A percentile compares a stretch with the other conserved stretches of the same genome.
Evolutionary conservation across 2,797 vertebrate species (phyloP).

Genomic region (Acrossocheilus fasciatus): DNA sequence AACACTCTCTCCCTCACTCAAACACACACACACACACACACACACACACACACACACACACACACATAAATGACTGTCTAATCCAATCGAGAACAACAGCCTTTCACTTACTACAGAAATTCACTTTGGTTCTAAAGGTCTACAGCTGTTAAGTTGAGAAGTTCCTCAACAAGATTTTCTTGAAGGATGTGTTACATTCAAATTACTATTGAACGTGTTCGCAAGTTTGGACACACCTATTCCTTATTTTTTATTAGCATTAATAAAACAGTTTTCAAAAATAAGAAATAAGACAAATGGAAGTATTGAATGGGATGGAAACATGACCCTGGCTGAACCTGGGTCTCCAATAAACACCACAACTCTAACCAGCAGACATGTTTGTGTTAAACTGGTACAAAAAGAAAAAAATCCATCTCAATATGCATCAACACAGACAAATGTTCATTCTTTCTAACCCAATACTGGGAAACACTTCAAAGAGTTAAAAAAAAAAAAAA

Average conservation of each 20-base stretch:
- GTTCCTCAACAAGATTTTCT: constrained; percentile 3
- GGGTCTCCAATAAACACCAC: neutral
- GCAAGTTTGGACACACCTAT: neutral
- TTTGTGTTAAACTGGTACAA: neutral
- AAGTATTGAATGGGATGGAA: neutral
- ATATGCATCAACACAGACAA: neutral
- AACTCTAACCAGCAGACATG: neutral
- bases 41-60: neutral
- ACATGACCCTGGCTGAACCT: neutral
- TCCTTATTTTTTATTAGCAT: neutral
- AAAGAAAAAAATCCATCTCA: neutral
- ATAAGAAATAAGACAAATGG: neutral
- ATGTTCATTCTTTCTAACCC: neutral
- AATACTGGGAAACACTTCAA: neutral
- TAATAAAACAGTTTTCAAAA: neutral
- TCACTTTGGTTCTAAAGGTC: neutral
- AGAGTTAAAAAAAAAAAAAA: neutral
- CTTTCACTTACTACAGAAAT: neutral
- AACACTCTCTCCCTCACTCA: neutral
- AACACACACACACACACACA: neutral
- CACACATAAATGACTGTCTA: constrained; percentile 24
- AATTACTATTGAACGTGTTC: neutral
- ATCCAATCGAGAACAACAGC: constrained; percentile 42
- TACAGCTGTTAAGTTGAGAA: neutral
- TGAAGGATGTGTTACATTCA: neutral